These are phyloP conservation scores for Sanderia malayensis DNA, from an alignment of 30 jellyfish, hydroid and myxozoan genomes.

Conservation along the genomic window DNA sequence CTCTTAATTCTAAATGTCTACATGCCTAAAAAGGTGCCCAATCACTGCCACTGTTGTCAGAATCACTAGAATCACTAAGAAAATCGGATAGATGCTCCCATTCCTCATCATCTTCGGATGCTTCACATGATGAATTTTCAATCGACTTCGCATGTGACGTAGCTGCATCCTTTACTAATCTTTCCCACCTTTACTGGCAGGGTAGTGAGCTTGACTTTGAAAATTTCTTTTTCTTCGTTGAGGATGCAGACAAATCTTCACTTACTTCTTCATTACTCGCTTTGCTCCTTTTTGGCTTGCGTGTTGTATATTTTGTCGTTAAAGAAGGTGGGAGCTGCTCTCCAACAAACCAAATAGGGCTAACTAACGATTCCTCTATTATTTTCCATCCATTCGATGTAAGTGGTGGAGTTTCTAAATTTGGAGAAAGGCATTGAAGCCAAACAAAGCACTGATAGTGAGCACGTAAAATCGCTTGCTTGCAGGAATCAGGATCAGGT, in stretches of 20 bases:
- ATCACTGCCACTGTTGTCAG: conserved; percentile 5
- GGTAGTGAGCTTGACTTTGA: conserved; percentile 10
- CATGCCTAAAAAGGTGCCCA: not conserved
- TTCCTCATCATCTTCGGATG: conserved; percentile 4
- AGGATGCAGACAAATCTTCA: not conserved
- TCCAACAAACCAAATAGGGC: not conserved
- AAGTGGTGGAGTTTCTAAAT: not conserved
- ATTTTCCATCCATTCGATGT: conserved; percentile 4
- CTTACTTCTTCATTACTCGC: not conserved
- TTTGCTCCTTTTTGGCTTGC: not conserved
- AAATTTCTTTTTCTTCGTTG: not conserved
- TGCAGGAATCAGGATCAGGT: conserved; percentile 4
- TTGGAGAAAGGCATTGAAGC: conserved; percentile 1
- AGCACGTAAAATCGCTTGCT: not conserved
- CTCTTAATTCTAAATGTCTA: not conserved
- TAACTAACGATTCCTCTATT: not conserved
- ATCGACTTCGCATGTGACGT: not conserved
- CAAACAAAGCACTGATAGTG: conserved; percentile 4
- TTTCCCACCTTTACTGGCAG: not conserved
- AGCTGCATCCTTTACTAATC: not conserved
- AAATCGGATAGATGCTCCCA: not conserved
- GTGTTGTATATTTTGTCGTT: not conserved
- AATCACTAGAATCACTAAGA: conserved; percentile 5
- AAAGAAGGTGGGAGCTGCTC: conserved; percentile 1
- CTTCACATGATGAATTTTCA: not conserved